A percentile compares a stretch with the other conserved stretches of the same genome.
Conservation (phyloP, 2,888 invertebrate genomes). For the Hirtodrosophila duncani region DNA sequence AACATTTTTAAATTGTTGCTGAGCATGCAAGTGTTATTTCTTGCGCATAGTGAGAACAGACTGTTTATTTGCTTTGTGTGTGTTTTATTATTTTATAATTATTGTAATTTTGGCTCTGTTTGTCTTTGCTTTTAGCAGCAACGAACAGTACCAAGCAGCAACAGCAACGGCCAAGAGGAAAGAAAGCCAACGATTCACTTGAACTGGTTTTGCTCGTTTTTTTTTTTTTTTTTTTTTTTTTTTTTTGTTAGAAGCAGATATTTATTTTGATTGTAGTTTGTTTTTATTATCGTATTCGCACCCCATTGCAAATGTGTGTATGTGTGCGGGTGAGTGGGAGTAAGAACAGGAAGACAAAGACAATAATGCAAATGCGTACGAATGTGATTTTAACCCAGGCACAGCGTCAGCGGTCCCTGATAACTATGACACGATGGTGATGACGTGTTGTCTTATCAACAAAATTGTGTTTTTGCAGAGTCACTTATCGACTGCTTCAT, state of each 20-base stretch:
- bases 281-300: constrained; percentile 46
- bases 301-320: not conserved
- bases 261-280: constrained; percentile 51
- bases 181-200: constrained; percentile 57
- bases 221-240: too few species aligned
- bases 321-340: constrained; percentile 1
- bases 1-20: constrained; percentile 32
- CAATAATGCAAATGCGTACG: not conserved
- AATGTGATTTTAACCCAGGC: constrained; percentile 33
- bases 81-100: constrained; percentile 57
- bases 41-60: too few species aligned
- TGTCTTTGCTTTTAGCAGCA: constrained; percentile 45
- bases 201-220: constrained; percentile 50
- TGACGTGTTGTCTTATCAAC: not conserved
- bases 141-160: constrained; percentile 11
- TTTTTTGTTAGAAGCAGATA: constrained; percentile 21
- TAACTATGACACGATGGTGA: constrained; percentile 25
- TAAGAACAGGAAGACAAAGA: not conserved
- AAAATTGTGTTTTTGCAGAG: not conserved
- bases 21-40: constrained; percentile 49
- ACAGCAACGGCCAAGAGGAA: constrained; percentile 16
- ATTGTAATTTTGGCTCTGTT: constrained; percentile 56
- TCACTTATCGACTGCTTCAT: constrained; percentile 12
- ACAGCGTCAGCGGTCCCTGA: constrained; percentile 57
- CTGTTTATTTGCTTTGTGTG: constrained; percentile 14